Base-by-base conservation (phyloP, 64 coral and sea anemone genomes). In the Montipora efflorescens region DNA sequence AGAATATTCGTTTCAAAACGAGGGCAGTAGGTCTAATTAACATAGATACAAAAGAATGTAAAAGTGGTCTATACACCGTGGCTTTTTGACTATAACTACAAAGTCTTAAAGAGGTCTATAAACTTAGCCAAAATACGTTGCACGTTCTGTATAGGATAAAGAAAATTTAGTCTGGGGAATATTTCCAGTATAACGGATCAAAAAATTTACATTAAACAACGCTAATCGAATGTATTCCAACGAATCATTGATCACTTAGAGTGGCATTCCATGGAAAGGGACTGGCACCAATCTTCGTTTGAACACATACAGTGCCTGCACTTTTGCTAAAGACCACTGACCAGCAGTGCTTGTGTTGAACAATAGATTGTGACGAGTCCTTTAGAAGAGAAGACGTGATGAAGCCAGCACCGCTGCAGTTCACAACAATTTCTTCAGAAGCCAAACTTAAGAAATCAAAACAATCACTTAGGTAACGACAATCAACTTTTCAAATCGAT, bases 281-380 rank as follows among this genome's bases (percentile, higher is more conserved):
- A 5, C 46, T 21, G 58, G 23, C 19, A 71, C 66, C 64, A 86
- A 48, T 71, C 62, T 7, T 4, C 19, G 68, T 70, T 13, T n/a
- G 45, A 51, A 70, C 62, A 36, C 5, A 36, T 7, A 86, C 49
- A 50, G 82, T n/a, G 64, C 82, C 82, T 71, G 82, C 82, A 21
- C 82, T 86, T 86, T 71, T 16, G 47, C 18, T 21, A 4, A 23
- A 18, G 19, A 16, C 47, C 82, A 21, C 82, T 86, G 82, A 86
- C 82, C 66, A 50, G 82, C 66, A 86, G 66, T 82, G 82, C 49
- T 20, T 44, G 59, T 16, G 82, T 86, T 72, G 47, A 67, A 9
- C 7, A 50, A 62, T 15, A 9, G 9, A 5, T 71, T 28, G 64
- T 50, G 18, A 19, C 9, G 59, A 48, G 15, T 78, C 43, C 23